These are phyloP conservation scores for Sphaerophoria rueppellii DNA, from an alignment of 2,888 invertebrate genomes.

Conservation along the genomic window DNA sequence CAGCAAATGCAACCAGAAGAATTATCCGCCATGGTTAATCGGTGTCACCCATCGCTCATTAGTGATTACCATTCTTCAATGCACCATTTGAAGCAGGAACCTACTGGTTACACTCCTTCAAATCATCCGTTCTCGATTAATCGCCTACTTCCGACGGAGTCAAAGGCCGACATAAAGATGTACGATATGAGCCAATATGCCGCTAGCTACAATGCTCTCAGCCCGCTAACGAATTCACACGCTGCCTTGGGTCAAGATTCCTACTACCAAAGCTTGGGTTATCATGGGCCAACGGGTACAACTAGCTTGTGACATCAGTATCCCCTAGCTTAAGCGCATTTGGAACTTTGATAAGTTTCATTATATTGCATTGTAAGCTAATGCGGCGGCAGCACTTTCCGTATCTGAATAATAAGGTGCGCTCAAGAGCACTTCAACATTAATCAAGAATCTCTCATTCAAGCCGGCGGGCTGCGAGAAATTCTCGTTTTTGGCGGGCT, in stretches of 20 bases:
- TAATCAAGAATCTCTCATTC: slow-evolving; percentile 60
- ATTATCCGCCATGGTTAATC: slow-evolving; percentile 86
- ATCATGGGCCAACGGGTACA: slow-evolving; percentile 87
- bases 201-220: slow-evolving; percentile 85
- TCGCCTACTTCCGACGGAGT: slow-evolving; percentile 93
- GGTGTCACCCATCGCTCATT: slow-evolving; percentile 85
- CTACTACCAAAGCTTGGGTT: slow-evolving; percentile 92
- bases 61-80: slow-evolving; percentile 85
- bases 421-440: slow-evolving; percentile 54
- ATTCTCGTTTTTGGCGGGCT: slow-evolving; percentile 39
- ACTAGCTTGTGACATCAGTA: slow-evolving; percentile 95
- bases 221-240: slow-evolving; percentile 85
- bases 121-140: slow-evolving; percentile 97
- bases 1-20: slow-evolving; percentile 84
- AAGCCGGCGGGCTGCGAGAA: slow-evolving; percentile 23
- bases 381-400: slow-evolving; percentile 28
- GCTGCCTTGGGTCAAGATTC: slow-evolving; percentile 87
- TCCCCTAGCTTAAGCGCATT: slow-evolving; percentile 90
- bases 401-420: slow-evolving; percentile 24
- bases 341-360: slow-evolving; percentile 49
- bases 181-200: slow-evolving; percentile 90
- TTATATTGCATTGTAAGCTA: slow-evolving; percentile 59
- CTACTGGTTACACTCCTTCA: slow-evolving; percentile 90
- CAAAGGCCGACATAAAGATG: slow-evolving; percentile 95
- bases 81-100: slow-evolving; percentile 91